These are phyloP conservation scores for Odontothrips loti DNA, from an alignment of 2,888 invertebrate genomes.

Conservation along the genomic window DNA sequence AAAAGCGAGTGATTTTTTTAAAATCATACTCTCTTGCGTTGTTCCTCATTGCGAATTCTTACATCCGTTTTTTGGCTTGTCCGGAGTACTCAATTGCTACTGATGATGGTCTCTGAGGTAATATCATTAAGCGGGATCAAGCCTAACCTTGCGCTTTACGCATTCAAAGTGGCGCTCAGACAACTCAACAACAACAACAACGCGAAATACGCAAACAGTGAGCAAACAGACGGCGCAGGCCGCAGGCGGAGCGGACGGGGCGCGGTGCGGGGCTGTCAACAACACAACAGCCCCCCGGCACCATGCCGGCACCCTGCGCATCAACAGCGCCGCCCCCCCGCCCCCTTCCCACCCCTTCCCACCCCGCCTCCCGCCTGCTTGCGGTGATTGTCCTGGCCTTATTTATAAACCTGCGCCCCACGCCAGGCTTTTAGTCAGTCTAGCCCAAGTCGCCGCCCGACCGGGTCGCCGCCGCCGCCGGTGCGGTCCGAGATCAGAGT, in stretches of 20 bases:
- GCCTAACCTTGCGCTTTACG: too few relatives aligned
- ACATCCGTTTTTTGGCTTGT: too few relatives aligned
- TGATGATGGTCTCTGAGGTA: not conserved
- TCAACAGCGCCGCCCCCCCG: too few relatives aligned
- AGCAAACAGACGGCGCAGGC: too few relatives aligned
- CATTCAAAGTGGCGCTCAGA: not conserved
- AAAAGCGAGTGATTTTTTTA: too few relatives aligned
- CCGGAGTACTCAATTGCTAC: too few relatives aligned
- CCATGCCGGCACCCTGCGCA: too few relatives aligned
- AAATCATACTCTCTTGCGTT: too few relatives aligned
- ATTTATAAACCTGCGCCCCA: not conserved
- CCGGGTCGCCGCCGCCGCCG: not conserved
- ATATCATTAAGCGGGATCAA: not conserved
- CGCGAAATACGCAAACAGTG: not conserved
- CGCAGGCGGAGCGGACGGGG: too few relatives aligned
- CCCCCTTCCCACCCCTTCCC: not conserved
- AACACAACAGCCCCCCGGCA: not conserved
- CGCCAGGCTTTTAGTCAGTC: not conserved
- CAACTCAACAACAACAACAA: not conserved
- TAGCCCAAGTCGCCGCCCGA: not conserved
- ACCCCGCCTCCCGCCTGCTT: not conserved
- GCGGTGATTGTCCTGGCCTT: constrained; percentile 19
- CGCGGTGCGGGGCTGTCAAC: not conserved
- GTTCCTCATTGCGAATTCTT: too few relatives aligned
- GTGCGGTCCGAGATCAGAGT: too few relatives aligned